phyloP scores from a whole-genome alignment of 2,113 vertebrate genomes.

The Serilophus lunatus region DNA sequence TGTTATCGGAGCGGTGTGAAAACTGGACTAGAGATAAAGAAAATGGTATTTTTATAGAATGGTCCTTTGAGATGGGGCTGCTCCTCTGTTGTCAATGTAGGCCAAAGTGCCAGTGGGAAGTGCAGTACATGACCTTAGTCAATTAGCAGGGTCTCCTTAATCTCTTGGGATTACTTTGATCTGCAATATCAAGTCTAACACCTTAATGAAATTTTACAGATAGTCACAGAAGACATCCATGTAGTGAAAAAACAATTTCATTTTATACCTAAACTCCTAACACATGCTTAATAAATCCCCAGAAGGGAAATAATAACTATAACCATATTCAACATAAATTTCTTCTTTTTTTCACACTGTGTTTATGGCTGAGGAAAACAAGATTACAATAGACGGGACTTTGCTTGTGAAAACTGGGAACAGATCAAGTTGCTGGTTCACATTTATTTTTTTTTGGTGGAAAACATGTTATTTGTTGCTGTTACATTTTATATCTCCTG shows the following conservation, averaged over 20 bases:
- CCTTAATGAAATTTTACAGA: slow-evolving; percentile 74
- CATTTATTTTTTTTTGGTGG: not conserved
- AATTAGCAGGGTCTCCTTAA: slow-evolving; percentile 71
- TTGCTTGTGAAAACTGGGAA: not conserved
- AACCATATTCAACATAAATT: slow-evolving; percentile 65
- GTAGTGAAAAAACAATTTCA: slow-evolving; percentile 62
- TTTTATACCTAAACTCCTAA: slow-evolving; percentile 60
- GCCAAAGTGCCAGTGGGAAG: slow-evolving; percentile 67
- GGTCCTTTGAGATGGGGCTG: slow-evolving; percentile 64
- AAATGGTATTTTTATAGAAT: slow-evolving; percentile 73
- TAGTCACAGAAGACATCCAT: slow-evolving; percentile 60
- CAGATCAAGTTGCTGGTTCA: not conserved
- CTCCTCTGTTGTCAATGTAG: slow-evolving; percentile 65
- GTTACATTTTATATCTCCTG: not conserved
- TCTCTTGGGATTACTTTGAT: slow-evolving; percentile 71
- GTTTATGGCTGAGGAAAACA: slow-evolving; percentile 50
- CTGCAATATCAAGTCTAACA: slow-evolving; percentile 69
- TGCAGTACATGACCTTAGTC: slow-evolving; percentile 68
- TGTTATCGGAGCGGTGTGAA: slow-evolving; percentile 58
- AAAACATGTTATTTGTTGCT: not conserved
- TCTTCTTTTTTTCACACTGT: not conserved
- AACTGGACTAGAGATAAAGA: slow-evolving; percentile 66
- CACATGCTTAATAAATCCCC: slow-evolving; percentile 68
- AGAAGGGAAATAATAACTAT: slow-evolving; percentile 61
- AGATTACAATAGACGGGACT: slow-evolving; percentile 6